A percentile compares a stretch with the other conserved stretches of the same genome.
Evolutionary conservation across 1,140 invertebrate species (phyloP).

Genomic region (Temnothorax nylanderi): DNA sequence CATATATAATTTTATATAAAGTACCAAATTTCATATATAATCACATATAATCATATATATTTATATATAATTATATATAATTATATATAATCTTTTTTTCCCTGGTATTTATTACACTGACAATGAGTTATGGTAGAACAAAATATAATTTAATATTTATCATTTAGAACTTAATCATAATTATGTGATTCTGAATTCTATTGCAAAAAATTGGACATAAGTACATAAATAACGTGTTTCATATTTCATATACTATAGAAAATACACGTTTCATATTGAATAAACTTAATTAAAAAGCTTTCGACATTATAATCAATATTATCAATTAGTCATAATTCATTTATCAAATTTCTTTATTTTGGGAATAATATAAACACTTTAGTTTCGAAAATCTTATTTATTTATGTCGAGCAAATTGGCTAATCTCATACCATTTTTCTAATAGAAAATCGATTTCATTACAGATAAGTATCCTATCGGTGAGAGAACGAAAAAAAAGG

Average conservation of each 20-base stretch:
- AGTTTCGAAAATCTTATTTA: neutral
- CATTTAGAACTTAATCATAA: neutral
- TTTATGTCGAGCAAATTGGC: neutral
- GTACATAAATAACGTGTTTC: neutral
- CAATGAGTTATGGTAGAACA: neutral
- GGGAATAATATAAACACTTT: neutral
- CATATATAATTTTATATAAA: too few relatives aligned
- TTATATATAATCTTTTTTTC: too few relatives aligned
- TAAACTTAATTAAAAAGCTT: neutral
- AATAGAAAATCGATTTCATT: neutral
- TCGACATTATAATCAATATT: neutral
- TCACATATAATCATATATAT: too few relatives aligned
- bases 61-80: too few relatives aligned
- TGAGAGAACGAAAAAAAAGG: neutral
- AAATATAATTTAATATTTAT: slow-evolving; percentile 1
- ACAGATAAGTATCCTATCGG: neutral
- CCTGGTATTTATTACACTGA: neutral
- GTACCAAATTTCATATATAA: too few relatives aligned
- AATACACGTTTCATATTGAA: neutral
- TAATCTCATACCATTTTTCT: neutral
- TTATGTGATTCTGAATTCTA: neutral
- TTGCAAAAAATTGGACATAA: neutral
- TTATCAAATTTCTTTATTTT: neutral
- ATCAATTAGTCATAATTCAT: neutral
- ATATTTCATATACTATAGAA: neutral